Evolutionary conservation across 2,888 invertebrate genomes (phyloP).

Genomic region (Ichneumon xanthorius): DNA sequence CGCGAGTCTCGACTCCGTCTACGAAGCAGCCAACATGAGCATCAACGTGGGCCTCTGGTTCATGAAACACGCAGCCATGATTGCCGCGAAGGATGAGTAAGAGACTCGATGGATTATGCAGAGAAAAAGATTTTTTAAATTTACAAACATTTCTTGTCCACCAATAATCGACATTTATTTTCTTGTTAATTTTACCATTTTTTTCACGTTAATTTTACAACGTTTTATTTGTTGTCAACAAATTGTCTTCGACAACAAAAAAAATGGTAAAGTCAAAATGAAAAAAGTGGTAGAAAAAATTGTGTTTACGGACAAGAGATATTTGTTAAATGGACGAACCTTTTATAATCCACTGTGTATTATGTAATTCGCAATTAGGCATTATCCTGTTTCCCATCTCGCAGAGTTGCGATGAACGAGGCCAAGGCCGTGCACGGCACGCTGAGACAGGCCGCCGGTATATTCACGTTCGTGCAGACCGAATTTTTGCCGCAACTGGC

Average conservation of each 20-base stretch:
- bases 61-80: conserved; percentile 88
- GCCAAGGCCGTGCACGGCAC: conserved; percentile 88
- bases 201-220: background rate
- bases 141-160: background rate
- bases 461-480: conserved; percentile 87
- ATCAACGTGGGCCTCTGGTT: conserved; percentile 88
- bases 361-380: background rate
- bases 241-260: background rate
- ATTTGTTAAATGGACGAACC: background rate
- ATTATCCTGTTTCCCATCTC: conserved; percentile 46
- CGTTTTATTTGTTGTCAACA: background rate
- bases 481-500: conserved; percentile 83
- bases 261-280: background rate
- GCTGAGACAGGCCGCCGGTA: conserved; percentile 87
- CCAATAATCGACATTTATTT: background rate
- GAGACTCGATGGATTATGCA: conserved; percentile 27
- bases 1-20: conserved; percentile 85
- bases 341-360: conserved; percentile 1
- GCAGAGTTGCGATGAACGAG: conserved; percentile 86
- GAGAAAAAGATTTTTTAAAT: too few species aligned
- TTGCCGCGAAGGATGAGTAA: conserved; percentile 85
- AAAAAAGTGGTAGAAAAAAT: too few species aligned
- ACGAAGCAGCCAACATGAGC: conserved; percentile 87
- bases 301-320: background rate
- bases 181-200: too few species aligned